Evolutionary conservation across 2,888 invertebrate species (phyloP), one percentile per base, ranked within the genome.

Genomic region (Eremobia ochroleuca): DNA sequence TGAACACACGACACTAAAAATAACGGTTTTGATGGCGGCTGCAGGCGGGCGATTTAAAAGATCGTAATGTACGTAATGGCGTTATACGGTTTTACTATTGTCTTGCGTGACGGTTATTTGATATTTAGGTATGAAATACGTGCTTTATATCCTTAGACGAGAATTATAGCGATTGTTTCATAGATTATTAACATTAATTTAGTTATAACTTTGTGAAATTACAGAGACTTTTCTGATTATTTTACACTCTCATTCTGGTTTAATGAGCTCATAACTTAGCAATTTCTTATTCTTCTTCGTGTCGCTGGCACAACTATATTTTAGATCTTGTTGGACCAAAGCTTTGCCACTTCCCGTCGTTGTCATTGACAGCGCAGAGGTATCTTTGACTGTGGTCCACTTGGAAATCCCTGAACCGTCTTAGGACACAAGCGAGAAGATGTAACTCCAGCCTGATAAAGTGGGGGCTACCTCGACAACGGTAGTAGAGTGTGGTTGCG

Each of bases 1-100:
- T 82, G 87, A 88, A 89, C 90, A 90, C 87, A 91, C 90, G 90
- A 83, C 89, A 89, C 90, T 93, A 92, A 93, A 81, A 93, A 91
- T 91, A 91, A 89, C 89, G 89, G 86, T 90, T 85, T 88, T 87
- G 82, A 87, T 87, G 76, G 85, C 75, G 68, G 66, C 65, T 82
- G 85, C 79, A 87, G 88, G 76, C 80, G 82, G 74, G 66, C 72
- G 79, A 82, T 83, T 88, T 81, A 84, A 82, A 86, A 80, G 87
- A 87, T 87, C 87, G 78, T 87, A 85, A 87, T 80, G 52, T 73
- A 67, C 37, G 77, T 87, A 84, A 85, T 79, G 73, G 76, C 78
- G 66, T 72, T 82, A 85, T 81, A 85, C 61, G 84, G 85, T 84
- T 84, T 84, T 78, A 75, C 73, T 85, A 80, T 74, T 78, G 86